Conservation (phyloP, 1,140 invertebrate genomes). For the Pantala flavescens region DNA sequence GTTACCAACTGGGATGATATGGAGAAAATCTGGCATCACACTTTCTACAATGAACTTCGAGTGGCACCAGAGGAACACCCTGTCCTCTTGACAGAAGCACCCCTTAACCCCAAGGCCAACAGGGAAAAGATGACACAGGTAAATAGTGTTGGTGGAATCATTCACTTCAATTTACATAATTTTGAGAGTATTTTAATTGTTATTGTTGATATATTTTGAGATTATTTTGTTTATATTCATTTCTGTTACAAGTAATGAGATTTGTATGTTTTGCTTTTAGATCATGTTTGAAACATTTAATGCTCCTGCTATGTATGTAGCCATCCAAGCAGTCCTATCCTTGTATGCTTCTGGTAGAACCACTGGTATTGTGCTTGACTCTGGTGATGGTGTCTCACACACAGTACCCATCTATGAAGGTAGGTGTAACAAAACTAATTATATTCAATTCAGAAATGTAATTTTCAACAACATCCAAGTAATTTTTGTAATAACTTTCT, state of each 20-base stretch:
- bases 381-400: slow-evolving; percentile 39
- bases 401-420: slow-evolving; percentile 52
- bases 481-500: neutral
- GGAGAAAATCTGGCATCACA: slow-evolving; percentile 96
- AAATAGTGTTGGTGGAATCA: too few relatives aligned
- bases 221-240: too few relatives aligned
- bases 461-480: too few relatives aligned
- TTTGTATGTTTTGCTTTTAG: slow-evolving; percentile 43
- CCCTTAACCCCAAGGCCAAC: slow-evolving; percentile 85
- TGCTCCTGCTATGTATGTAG: slow-evolving; percentile 49
- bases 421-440: slow-evolving; percentile 2
- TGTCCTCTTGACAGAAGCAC: slow-evolving; percentile 83
- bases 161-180: too few relatives aligned
- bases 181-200: too few relatives aligned
- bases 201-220: too few relatives aligned
- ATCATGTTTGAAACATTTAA: slow-evolving; percentile 43
- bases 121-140: slow-evolving; percentile 51
- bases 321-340: slow-evolving; percentile 50
- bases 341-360: slow-evolving; percentile 52
- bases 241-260: too few relatives aligned
- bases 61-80: slow-evolving; percentile 91
- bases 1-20: slow-evolving; percentile 97
- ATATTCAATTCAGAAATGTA: too few relatives aligned
- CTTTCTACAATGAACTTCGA: slow-evolving; percentile 89
- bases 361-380: slow-evolving; percentile 46